Conservation (phyloP, 2,888 invertebrate genomes). For the Dastarcus helophoroides region DNA sequence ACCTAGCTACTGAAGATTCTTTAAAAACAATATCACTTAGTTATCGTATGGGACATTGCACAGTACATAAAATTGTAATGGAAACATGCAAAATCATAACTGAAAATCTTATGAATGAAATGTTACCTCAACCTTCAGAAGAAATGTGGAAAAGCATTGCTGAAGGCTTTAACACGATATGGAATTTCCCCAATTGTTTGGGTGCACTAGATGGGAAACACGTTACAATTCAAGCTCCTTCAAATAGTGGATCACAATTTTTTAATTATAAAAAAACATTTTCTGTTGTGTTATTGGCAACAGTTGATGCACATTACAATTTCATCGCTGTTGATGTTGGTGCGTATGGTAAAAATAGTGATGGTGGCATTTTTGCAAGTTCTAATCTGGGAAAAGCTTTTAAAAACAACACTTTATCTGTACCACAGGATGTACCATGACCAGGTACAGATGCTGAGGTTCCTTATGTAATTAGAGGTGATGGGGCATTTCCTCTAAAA, state of each 20-base stretch:
- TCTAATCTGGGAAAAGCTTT: slow-evolving; percentile 13
- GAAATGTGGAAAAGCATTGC: slow-evolving; percentile 13
- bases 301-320: slow-evolving; percentile 23
- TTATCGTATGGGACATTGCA: slow-evolving; percentile 12
- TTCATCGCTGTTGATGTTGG: slow-evolving; percentile 18
- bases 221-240: slow-evolving; percentile 18
- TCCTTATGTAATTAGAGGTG: slow-evolving; percentile 20
- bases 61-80: slow-evolving; percentile 12
- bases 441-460: slow-evolving; percentile 10
- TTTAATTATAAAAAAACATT: slow-evolving; percentile 21
- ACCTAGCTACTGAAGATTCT: slow-evolving; percentile 12
- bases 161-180: slow-evolving; percentile 9
- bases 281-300: too few relatives aligned
- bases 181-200: too few relatives aligned
- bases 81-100: slow-evolving; percentile 12
- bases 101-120: slow-evolving; percentile 9
- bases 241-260: slow-evolving; percentile 15
- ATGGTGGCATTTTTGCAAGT: slow-evolving; percentile 13
- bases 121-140: slow-evolving; percentile 13
- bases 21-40: slow-evolving; percentile 13
- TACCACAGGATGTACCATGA: slow-evolving; percentile 4
- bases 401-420: too few relatives aligned
- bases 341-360: slow-evolving; percentile 13
- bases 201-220: too few relatives aligned
- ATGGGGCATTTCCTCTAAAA: slow-evolving; percentile 19